phyloP scores from a whole-genome alignment of 2,888 invertebrate genomes.

The Cheiracanthium punctorium region DNA sequence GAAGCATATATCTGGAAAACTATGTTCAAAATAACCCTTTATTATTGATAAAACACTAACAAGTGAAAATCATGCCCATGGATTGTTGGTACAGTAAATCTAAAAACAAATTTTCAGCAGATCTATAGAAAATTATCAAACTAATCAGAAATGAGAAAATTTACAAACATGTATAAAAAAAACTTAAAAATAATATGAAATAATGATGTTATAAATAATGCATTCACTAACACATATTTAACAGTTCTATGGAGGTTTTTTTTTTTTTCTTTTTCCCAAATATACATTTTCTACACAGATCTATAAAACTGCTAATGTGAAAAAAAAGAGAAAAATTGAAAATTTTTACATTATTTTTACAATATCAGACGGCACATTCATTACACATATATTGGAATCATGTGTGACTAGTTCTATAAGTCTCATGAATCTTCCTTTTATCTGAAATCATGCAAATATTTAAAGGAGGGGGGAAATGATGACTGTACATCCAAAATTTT shows the following conservation, averaged over 20 bases:
- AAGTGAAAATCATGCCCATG: background rate
- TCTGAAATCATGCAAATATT: too few relatives aligned
- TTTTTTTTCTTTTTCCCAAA: constrained; percentile 10
- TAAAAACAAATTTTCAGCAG: background rate
- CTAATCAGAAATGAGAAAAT: constrained; percentile 1
- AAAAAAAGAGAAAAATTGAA: constrained; percentile 18
- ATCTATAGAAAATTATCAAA: background rate
- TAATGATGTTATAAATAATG: constrained; percentile 19
- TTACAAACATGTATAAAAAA: constrained; percentile 22
- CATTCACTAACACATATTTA: constrained; percentile 7
- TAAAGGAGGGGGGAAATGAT: too few relatives aligned
- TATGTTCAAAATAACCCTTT: background rate
- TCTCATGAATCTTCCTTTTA: background rate
- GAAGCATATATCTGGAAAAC: background rate
- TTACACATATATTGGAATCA: constrained; percentile 19
- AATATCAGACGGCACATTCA: constrained; percentile 29
- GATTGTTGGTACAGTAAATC: background rate
- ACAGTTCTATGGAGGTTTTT: background rate
- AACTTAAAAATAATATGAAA: constrained; percentile 8
- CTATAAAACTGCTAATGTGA: constrained; percentile 25
- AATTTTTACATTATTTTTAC: constrained; percentile 43
- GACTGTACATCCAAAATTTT: too few relatives aligned
- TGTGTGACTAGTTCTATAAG: constrained; percentile 31
- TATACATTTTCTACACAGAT: constrained; percentile 14
- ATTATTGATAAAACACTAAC: background rate